A percentile compares a stretch with the other conserved stretches of the same genome.
Conservation (phyloP, 2,113 vertebrate species). For the Oncorhynchus masou region DNA sequence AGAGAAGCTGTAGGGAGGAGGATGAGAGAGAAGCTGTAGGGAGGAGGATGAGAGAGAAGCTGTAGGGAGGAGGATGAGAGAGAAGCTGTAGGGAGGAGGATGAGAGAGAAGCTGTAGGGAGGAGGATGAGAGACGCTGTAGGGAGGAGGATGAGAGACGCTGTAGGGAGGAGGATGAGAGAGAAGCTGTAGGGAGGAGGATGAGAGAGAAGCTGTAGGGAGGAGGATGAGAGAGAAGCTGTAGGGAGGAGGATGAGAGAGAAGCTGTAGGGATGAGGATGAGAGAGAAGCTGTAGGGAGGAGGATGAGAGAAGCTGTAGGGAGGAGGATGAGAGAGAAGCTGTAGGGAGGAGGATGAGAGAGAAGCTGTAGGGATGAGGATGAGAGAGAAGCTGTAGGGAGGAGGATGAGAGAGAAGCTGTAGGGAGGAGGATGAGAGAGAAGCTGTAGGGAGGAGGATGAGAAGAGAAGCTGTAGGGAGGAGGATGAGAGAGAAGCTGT, state of each 20-base stretch:
- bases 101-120: too few relatives aligned
- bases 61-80: neutral
- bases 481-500: too few relatives aligned
- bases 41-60: neutral
- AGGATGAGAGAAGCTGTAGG: too few relatives aligned
- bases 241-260: neutral
- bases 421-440: too few relatives aligned
- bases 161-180: too few relatives aligned
- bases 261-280: fast-evolving
- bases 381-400: neutral
- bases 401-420: neutral
- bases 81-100: neutral
- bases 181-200: too few relatives aligned
- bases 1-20: neutral
- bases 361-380: neutral
- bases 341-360: neutral
- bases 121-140: too few relatives aligned
- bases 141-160: too few relatives aligned
- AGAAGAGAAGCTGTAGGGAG: too few relatives aligned
- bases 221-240: neutral
- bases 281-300: too few relatives aligned
- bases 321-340: neutral
- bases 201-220: neutral
- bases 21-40: neutral
- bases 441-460: too few relatives aligned